These are phyloP conservation scores for Netelia virgata DNA, from an alignment of 2,888 invertebrate genomes.

Conservation along the genomic window DNA sequence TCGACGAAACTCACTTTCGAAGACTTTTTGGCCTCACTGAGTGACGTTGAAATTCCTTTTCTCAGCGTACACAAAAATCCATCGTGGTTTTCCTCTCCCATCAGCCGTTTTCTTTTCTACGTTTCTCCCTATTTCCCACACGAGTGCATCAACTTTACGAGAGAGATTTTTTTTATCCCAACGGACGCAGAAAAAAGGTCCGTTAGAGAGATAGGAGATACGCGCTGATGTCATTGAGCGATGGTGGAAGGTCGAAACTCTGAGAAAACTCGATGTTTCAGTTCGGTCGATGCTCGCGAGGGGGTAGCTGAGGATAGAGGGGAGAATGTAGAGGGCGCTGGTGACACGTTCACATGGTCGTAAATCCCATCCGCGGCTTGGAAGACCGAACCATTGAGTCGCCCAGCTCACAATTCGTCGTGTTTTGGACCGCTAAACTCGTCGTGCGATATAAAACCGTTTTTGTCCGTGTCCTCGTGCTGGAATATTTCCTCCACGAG, in stretches of 20 bases:
- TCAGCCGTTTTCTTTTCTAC: conserved; percentile 42
- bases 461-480: conserved; percentile 98
- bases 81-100: conserved; percentile 31
- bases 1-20: not conserved
- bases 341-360: conserved; percentile 30
- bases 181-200: not conserved
- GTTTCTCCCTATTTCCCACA: conserved; percentile 56
- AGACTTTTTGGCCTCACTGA: not conserved
- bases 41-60: not conserved
- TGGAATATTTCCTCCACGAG: conserved; percentile 98
- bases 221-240: conserved; percentile 21
- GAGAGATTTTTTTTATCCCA: not conserved
- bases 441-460: conserved; percentile 97
- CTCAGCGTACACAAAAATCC: conserved; percentile 23
- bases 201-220: not conserved
- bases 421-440: conserved; percentile 99
- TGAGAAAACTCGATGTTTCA: conserved; percentile 21
- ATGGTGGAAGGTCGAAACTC: conserved; percentile 29
- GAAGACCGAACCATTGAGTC: conserved; percentile 42
- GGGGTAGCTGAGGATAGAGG: not conserved
- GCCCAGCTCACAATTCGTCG: conserved; percentile 93
- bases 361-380: conserved; percentile 55
- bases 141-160: not conserved
- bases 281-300: not conserved
- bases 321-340: conserved; percentile 2